phyloP scores from a whole-genome alignment of 2,113 vertebrate genomes.

The Vulpes vulpes region DNA sequence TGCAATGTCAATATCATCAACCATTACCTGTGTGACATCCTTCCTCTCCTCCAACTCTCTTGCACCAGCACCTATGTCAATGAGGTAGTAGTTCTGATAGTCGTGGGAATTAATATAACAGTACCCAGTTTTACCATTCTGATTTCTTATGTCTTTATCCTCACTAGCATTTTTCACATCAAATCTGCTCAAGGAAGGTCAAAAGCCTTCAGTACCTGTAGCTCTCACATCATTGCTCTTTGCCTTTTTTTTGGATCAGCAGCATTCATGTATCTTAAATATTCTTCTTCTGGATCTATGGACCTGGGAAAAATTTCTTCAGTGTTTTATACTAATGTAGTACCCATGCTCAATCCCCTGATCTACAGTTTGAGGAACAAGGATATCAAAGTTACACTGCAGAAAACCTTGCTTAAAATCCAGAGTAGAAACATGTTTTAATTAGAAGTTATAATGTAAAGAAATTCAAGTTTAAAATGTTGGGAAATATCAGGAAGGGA shows the following conservation, averaged over 20 bases:
- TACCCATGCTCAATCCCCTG: conserved; percentile 68
- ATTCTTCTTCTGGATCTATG: conserved; percentile 50
- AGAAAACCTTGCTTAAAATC: conserved; percentile 24
- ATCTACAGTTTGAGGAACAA: conserved; percentile 76
- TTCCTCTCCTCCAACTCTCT: conserved; percentile 72
- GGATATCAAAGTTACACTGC: conserved; percentile 66
- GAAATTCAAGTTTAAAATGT: neutral
- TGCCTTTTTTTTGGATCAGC: conserved; percentile 66
- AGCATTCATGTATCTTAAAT: conserved; percentile 71
- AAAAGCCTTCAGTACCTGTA: conserved; percentile 66
- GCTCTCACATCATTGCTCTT: conserved; percentile 68
- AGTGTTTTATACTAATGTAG: conserved; percentile 75
- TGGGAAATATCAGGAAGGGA: no score
- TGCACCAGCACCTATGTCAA: conserved; percentile 67
- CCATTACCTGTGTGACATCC: conserved; percentile 76
- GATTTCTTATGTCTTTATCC: conserved; percentile 70
- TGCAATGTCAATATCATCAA: conserved; percentile 65
- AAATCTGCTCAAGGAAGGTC: neutral
- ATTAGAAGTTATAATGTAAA: neutral
- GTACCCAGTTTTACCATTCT: conserved; percentile 67
- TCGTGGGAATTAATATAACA: conserved; percentile 68
- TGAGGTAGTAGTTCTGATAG: conserved; percentile 63
- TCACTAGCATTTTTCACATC: conserved; percentile 64
- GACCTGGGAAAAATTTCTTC: conserved; percentile 69
- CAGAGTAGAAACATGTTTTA: neutral